phyloP scores from a whole-genome alignment of 2,888 invertebrate genomes.

The Allolobophora icterica region DNA sequence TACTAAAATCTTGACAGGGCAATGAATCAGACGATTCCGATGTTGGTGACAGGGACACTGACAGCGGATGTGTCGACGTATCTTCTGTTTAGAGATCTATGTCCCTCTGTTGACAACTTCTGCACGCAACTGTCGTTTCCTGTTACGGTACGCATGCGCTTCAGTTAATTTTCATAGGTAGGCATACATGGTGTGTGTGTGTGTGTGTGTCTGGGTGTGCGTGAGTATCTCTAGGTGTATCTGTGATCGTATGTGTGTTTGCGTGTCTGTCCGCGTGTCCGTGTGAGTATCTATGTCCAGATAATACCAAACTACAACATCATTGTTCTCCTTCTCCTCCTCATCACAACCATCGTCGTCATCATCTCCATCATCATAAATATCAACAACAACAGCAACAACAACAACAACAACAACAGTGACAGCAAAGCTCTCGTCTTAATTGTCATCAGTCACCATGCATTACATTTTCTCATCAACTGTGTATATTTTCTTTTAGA shows the following conservation, averaged over 20 bases:
- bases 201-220: not conserved
- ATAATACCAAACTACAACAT: no score
- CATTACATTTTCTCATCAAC: not conserved
- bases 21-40: constrained; percentile 9
- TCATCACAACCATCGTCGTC: constrained; percentile 31
- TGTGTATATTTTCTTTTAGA: not conserved
- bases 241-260: not conserved
- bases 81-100: constrained; percentile 15
- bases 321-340: not conserved
- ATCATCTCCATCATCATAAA: constrained; percentile 33
- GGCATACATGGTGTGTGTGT: not conserved
- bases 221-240: not conserved
- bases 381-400: constrained; percentile 29
- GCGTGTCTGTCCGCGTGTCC: not conserved
- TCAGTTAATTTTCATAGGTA: not conserved
- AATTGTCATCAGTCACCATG: not conserved
- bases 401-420: no score
- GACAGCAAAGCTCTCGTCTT: no score
- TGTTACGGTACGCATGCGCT: not conserved
- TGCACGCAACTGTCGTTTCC: not conserved
- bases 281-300: not conserved
- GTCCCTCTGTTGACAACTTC: not conserved
- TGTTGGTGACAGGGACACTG: not conserved
- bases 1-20: not conserved
- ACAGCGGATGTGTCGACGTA: constrained; percentile 25